phyloP scores from a whole-genome alignment of 1,140 invertebrate genomes.

The Papilio helenus region DNA sequence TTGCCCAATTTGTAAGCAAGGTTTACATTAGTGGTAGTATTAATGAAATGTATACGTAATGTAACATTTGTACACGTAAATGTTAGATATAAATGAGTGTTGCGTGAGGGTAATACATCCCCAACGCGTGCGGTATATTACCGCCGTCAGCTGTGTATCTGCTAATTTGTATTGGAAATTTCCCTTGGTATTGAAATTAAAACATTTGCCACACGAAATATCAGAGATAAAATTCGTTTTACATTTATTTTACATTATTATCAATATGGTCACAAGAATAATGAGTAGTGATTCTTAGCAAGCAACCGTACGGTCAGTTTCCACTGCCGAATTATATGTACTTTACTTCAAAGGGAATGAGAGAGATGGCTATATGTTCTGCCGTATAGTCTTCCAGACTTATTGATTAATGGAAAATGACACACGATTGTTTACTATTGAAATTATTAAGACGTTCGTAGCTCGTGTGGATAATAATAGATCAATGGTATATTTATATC shows the following conservation, averaged over 20 bases:
- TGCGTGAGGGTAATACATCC: neutral
- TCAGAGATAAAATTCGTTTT: neutral
- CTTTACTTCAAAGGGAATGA: neutral
- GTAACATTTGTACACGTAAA: neutral
- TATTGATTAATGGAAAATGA: neutral
- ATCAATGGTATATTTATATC: neutral
- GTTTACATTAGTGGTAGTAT: neutral
- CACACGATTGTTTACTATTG: neutral
- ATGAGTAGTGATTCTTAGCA: too few relatives aligned
- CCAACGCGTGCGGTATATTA: neutral
- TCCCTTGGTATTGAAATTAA: neutral
- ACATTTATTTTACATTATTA: neutral
- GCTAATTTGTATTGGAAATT: constrained; percentile 9
- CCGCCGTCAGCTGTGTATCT: constrained; percentile 6
- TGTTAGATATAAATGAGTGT: neutral
- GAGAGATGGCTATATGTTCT: neutral
- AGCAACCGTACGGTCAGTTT: neutral
- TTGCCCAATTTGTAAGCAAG: neutral
- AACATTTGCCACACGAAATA: neutral
- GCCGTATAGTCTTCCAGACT: neutral
- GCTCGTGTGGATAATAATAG: neutral
- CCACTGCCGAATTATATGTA: neutral
- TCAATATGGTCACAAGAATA: too few relatives aligned
- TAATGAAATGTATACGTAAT: neutral
- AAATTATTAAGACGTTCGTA: constrained; percentile 8